Base-by-base conservation (phyloP, 2,113 vertebrate species). In the Oncorhynchus masou region DNA sequence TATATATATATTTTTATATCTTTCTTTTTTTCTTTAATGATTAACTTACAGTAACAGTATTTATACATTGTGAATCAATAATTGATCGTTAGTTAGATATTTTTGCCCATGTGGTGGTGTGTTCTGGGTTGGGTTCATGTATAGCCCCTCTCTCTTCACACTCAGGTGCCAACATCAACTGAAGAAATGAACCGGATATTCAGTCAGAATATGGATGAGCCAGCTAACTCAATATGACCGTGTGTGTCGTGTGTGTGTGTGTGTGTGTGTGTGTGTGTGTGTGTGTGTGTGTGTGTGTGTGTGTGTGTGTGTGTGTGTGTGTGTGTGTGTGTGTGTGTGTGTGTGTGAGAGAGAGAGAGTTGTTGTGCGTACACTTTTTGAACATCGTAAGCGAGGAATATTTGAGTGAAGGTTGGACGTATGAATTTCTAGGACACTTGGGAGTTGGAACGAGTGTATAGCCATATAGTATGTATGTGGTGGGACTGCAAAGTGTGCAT, bases 131-230 rank as follows among this genome's bases (percentile, higher is more conserved):
- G 51, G 51, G 16, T 54, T 19, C 51, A 54, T 54, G 16, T 54
- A 15, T 4, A 54, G 5, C 39, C 39, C 19, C 13, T 54, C 51
- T 16, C 13, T 54, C 51, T 54, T 54, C 51, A 54, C 3, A 54
- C 51, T 16, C 51, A 54, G 51, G 51, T 19, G 51, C 16, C 80
- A 76, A 75, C 65, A 45, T 86, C 87, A 85, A 85, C 87, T 80
- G 79, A 79, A 88, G 9, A 45, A 45, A 45, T 45, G 39, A 45
- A 75, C 69, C 68, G 45, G 77, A 88, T 77, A 67, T 85, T 79
- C 77, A 71, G 77, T 51, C 80, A 75, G 81, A 80, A 88, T 83
- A 84, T 90, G 88, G 90, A 91, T 90, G 89, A 91, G 86, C 82
- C 79, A 59, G 71, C 77, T 90, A 90, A 89, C 78, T 78, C 29